Evolutionary conservation across 2,888 invertebrate genomes (phyloP).

Genomic region (Thymelicus sylvestris): DNA sequence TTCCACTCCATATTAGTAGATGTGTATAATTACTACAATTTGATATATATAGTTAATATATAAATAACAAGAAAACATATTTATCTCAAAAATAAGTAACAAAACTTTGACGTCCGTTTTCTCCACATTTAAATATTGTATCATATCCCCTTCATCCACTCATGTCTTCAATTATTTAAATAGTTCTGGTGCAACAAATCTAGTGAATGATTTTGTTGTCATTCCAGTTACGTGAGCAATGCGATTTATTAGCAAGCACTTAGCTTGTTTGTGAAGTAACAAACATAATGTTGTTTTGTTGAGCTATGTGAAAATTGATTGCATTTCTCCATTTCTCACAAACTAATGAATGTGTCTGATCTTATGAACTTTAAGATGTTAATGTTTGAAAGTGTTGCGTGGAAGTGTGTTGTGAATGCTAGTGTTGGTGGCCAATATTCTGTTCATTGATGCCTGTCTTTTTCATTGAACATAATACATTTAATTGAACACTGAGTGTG

Average conservation of each 20-base stretch:
- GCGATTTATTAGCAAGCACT: background rate
- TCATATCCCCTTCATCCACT: too few species aligned
- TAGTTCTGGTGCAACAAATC: background rate
- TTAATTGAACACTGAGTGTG: slow-evolving; percentile 24
- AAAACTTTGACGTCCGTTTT: too few species aligned
- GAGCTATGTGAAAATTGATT: background rate
- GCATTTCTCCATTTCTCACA: too few species aligned
- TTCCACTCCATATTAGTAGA: too few species aligned
- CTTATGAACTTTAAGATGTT: too few species aligned
- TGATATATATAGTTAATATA: too few species aligned
- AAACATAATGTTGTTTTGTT: background rate
- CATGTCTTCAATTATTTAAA: too few species aligned
- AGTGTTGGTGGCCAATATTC: background rate
- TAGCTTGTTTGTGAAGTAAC: slow-evolving; percentile 10
- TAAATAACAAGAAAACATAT: too few species aligned
- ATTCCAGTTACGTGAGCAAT: background rate
- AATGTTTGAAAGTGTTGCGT: background rate
- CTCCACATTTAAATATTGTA: too few species aligned
- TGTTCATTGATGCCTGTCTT: slow-evolving; percentile 26
- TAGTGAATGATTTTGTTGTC: background rate
- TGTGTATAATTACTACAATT: too few species aligned
- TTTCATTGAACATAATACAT: slow-evolving; percentile 33
- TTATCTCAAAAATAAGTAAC: too few species aligned
- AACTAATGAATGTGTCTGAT: too few species aligned
- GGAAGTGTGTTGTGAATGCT: background rate